Base-by-base conservation (phyloP, 2,797 vertebrate genomes). In the Hylomyscus alleni region DNA sequence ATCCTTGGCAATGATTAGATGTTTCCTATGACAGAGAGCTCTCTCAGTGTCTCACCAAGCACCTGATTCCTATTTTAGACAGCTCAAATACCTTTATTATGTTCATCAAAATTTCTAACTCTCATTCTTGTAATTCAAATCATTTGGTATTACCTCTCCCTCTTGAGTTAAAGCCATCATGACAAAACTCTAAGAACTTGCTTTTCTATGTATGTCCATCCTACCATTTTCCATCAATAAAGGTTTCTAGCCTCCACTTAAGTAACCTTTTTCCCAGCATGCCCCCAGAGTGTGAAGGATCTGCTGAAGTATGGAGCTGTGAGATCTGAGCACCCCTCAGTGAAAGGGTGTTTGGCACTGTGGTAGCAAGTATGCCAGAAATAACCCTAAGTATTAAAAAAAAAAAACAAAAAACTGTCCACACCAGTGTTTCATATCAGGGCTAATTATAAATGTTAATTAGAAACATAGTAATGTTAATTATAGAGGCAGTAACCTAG, bases 401-500 rank as follows among this genome's bases (percentile, higher is more conserved):
- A 54, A 54, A 14, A 0, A 88, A 50, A 37, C 37, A 40, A 40
- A 12, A 77, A 47, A 0, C 9, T 78, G 2, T 92, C 47, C 52
- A 86, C 12, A 65, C 19, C 89, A 94, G 22, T 24, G 80, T 83
- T 83, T 95, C 62, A 22, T 65, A 90, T 80, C 40, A 76, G 82
- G 17, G 13, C 10, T 77, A 92, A 89, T 80, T 89, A 82, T 91
- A 92, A 90, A 75, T 81, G 80, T 84, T 91, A 97, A 97, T 96
- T 84, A 96, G 65, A 95, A 89, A 87, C 31, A 89, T 40, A 47
- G 20, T 80, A 92, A 93, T 67, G 29, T 77, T 95, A 82, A 94
- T 95, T 77, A 95, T 56, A 82, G 73, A 95, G 85, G 89, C n/a
- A 93, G 47, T 62, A 95, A 95, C 65, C n/a, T 91, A 91, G 94